Conservation (phyloP, 2,888 invertebrate genomes). For the Diploptera punctata region DNA sequence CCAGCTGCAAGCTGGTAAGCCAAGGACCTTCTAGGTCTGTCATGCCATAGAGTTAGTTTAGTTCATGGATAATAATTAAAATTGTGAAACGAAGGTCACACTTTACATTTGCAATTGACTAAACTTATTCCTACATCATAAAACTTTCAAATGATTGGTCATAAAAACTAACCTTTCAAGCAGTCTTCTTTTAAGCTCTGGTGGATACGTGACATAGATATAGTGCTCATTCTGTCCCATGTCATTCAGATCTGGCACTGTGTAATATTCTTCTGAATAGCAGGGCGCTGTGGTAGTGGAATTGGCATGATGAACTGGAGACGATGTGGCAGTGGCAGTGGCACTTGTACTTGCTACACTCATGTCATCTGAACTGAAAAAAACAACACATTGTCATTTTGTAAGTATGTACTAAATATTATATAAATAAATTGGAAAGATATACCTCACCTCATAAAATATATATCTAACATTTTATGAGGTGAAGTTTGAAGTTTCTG, state of each 20-base stretch:
- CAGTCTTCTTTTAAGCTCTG: conserved; percentile 81
- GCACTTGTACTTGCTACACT: conserved; percentile 71
- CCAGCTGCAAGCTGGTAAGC: no score
- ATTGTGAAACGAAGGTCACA: no score
- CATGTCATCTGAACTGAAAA: conserved; percentile 70
- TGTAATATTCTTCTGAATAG: conserved; percentile 57
- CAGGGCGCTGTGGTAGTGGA: conserved; percentile 51
- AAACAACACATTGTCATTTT: conserved; percentile 6
- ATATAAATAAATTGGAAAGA: no score
- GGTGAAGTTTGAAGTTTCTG: no score
- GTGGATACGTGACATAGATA: conserved; percentile 88
- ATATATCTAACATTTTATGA: neutral
- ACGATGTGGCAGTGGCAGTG: conserved; percentile 71
- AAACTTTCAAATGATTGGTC: no score
- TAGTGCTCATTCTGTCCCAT: conserved; percentile 63
- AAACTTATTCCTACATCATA: no score
- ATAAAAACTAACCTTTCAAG: conserved; percentile 73
- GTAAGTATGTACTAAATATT: no score
- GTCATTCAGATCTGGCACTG: conserved; percentile 57
- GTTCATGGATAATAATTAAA: no score
- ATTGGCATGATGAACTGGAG: conserved; percentile 62
- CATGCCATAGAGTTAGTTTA: no score
- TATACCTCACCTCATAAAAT: no score
- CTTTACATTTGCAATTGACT: no score
- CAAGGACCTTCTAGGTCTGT: no score